phyloP scores from a whole-genome alignment of 2,113 vertebrate genomes.

The Hemicordylus capensis region DNA sequence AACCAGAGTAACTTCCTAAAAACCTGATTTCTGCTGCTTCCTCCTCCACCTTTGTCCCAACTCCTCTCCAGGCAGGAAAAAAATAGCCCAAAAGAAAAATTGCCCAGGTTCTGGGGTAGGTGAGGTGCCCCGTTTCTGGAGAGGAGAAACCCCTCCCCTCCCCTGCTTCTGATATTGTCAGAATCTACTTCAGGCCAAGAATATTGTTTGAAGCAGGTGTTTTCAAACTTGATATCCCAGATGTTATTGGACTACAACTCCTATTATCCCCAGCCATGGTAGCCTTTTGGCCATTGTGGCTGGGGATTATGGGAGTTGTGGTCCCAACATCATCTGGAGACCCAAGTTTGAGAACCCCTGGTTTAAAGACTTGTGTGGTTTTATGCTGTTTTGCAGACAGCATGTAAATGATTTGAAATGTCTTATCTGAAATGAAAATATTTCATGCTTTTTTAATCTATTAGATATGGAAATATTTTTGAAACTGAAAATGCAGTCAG shows the following conservation, averaged over 20 bases:
- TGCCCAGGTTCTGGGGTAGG: slow-evolving; percentile 4
- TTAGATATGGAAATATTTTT: slow-evolving; percentile 87
- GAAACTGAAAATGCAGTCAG: slow-evolving; percentile 81
- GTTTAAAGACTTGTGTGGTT: slow-evolving; percentile 49
- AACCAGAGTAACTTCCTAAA: neutral
- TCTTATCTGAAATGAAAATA: slow-evolving; percentile 71
- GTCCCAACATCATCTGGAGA: too few species aligned
- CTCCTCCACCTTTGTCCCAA: neutral
- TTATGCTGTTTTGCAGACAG: slow-evolving; percentile 67
- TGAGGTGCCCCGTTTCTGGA: slow-evolving; percentile 17
- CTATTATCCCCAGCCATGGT: too few species aligned
- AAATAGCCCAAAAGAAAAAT: neutral
- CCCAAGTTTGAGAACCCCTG: too few species aligned
- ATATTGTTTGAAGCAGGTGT: too few species aligned
- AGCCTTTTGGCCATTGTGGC: too few species aligned
- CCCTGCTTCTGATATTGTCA: slow-evolving; percentile 15
- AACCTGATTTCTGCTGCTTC: slow-evolving; percentile 10
- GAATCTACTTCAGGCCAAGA: slow-evolving; percentile 63
- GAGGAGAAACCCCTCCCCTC: slow-evolving; percentile 17
- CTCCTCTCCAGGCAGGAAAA: slow-evolving; percentile 20
- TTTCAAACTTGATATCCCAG: too few species aligned
- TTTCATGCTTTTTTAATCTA: slow-evolving; percentile 84
- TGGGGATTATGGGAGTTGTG: too few species aligned
- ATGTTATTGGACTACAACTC: too few species aligned
- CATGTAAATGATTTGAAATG: slow-evolving; percentile 70